Percentiles rank a stretch among this genome's conserved stretches.
phyloP scores from a whole-genome alignment of 1,140 invertebrate genomes.

The Dendrolimus punctatus region DNA sequence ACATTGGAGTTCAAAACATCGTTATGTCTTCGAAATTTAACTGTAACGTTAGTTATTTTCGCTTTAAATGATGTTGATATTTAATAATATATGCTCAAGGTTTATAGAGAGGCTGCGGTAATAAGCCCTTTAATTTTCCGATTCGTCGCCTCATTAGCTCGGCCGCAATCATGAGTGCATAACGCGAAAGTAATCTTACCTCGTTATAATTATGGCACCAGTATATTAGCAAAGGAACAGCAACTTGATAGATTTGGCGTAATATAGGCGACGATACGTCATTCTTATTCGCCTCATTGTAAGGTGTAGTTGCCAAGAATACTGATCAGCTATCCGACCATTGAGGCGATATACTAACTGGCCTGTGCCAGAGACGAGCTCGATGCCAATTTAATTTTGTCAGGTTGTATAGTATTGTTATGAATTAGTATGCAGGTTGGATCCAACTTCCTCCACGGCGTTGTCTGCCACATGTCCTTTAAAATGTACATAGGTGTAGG shows the following conservation, averaged over 20 bases:
- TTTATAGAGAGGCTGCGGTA: slow-evolving; percentile 1
- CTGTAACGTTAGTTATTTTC: slow-evolving; percentile 2
- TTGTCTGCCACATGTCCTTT: slow-evolving; percentile 40
- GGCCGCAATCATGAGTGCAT: slow-evolving; percentile 12
- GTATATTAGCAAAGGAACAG: slow-evolving; percentile 17
- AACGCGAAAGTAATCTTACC: slow-evolving; percentile 22
- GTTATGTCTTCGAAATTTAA: slow-evolving; percentile 12
- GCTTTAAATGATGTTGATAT: slow-evolving; percentile 18
- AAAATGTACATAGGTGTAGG: slow-evolving; percentile 34
- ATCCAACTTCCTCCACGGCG: slow-evolving; percentile 35
- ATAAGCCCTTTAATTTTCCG: slow-evolving; percentile 51
- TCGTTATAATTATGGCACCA: slow-evolving; percentile 1
- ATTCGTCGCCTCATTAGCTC: slow-evolving; percentile 32
- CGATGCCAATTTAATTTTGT: slow-evolving; percentile 20
- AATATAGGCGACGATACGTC: slow-evolving; percentile 44
- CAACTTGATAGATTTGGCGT: slow-evolving; percentile 47
- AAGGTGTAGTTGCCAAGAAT: slow-evolving; percentile 34
- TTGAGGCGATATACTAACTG: slow-evolving; percentile 11
- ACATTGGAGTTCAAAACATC: slow-evolving; percentile 28
- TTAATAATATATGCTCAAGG: slow-evolving; percentile 11
- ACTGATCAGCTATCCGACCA: slow-evolving; percentile 37
- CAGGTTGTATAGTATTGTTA: slow-evolving; percentile 32
- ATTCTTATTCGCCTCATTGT: slow-evolving; percentile 48
- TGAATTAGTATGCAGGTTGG: slow-evolving; percentile 50
- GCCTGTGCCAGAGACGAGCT: slow-evolving; percentile 5